Base-by-base conservation (phyloP, 2,113 vertebrate genomes). In the Vulpes ferrilata region DNA sequence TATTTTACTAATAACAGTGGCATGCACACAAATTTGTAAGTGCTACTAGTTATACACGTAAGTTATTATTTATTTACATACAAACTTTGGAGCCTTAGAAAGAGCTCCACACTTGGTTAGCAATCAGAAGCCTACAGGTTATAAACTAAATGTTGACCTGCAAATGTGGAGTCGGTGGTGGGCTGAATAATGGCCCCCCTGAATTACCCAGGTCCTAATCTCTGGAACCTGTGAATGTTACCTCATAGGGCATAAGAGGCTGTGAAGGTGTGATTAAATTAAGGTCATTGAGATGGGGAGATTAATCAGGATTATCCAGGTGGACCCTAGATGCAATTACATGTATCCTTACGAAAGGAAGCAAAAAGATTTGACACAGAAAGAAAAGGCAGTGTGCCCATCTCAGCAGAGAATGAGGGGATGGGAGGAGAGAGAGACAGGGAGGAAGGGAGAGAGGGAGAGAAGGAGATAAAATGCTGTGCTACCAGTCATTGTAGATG, bases 1-100 rank as follows among this genome's bases (percentile, higher is more conserved):
- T 51, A 12, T 87, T 92, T 83, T 83, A 92, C 92, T 69, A 92
- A 88, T 92, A 96, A 59, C 51, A 82, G 87, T 76, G 51, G 6
- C 32, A 67, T 83, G 32, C 64, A 43, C 60, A 69, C 30, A 5
- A 83, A 83, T 88, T 62, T 85, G 19, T 69, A 94, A 83, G 38
- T 62, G 32, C 32, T 62, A 78, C 32, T 38, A 88, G 38, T 67
- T 59, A 83, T 60, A 82, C 13, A 91, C 71, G 19, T 59, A 78
- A 67, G 13, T 60, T 60, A 81, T 83, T 76, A 79, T 57, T 53
- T 91, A 86, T 67, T 94, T 83, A 80, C 23, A 88, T 82, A 83
- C 59, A 79, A 78, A 23, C 22, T 84, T 71, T 48, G 20, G 78
- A 89, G 17, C 11, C 71, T 62, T 84, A 64, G 60, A 92, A 88